Conservation (phyloP, 2,888 invertebrate species). For the Ischnura elegans region DNA sequence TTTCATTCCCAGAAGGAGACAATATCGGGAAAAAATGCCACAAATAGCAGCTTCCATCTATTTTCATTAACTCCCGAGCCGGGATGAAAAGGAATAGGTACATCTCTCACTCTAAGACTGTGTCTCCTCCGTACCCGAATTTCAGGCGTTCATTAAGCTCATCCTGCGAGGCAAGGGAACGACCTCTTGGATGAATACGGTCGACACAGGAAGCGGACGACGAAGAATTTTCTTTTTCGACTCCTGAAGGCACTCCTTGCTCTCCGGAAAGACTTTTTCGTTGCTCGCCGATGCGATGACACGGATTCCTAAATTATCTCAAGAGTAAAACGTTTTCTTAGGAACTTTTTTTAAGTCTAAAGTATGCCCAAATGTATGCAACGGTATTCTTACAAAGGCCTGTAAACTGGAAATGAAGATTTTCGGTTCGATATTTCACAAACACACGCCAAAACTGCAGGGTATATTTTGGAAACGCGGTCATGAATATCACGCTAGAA, state of each 20-base stretch:
- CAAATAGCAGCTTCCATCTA: background rate
- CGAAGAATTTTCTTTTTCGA: background rate
- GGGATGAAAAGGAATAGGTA: background rate
- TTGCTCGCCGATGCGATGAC: background rate
- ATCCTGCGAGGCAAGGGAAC: background rate
- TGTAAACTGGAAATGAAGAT: too few relatives aligned
- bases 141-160: background rate
- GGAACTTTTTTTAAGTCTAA: too few relatives aligned
- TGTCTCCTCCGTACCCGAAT: background rate
- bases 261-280: background rate
- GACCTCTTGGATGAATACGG: background rate
- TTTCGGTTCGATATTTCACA: too few relatives aligned
- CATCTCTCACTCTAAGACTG: background rate
- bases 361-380: too few relatives aligned
- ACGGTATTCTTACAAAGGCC: too few relatives aligned
- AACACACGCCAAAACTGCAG: too few relatives aligned
- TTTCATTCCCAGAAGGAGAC: background rate
- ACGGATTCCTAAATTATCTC: background rate
- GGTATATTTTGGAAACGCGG: too few relatives aligned
- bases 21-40: background rate
- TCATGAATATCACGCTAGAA: too few relatives aligned
- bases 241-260: background rate
- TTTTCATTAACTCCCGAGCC: background rate
- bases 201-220: background rate
- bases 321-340: background rate